Evolutionary conservation across 23 tunicate species (phyloP).

Genomic region (Trididemnum clinides): DNA sequence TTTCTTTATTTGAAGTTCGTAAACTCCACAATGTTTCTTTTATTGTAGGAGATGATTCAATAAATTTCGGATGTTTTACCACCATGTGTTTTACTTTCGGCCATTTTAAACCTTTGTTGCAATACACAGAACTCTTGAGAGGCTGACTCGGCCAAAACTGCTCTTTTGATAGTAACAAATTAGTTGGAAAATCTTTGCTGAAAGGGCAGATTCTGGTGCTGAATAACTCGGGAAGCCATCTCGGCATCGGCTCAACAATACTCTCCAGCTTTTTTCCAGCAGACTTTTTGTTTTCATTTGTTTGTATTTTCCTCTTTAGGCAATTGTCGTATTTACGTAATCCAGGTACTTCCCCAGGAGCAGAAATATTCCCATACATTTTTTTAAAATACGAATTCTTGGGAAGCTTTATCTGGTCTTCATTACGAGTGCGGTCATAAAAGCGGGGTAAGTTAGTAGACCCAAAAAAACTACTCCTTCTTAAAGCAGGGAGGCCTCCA

Average conservation of each 20-base stretch:
- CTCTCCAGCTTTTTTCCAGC: neutral
- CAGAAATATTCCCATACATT: neutral
- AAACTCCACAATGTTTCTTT: constrained; percentile 62
- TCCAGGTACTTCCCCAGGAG: constrained; percentile 20
- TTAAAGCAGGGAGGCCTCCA: neutral
- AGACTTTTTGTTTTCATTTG: neutral
- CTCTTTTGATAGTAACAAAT: constrained; percentile 36
- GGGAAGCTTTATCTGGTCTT: neutral
- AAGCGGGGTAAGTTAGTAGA: neutral
- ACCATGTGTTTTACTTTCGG: constrained; percentile 44
- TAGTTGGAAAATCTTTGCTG: constrained; percentile 49
- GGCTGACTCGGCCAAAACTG: constrained; percentile 53
- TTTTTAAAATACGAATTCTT: neutral
- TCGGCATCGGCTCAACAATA: neutral
- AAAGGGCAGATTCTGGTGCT: neutral
- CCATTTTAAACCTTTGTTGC: constrained; percentile 31
- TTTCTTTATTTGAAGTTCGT: too few species aligned
- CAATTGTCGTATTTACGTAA: constrained; percentile 13
- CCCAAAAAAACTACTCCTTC: neutral
- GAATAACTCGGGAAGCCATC: constrained; percentile 29
- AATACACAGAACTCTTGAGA: neutral
- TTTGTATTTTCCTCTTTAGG: neutral
- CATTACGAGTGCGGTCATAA: neutral
- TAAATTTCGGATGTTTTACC: constrained; percentile 62
- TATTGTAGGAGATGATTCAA: constrained; percentile 49